Conservation (phyloP, 2,113 vertebrate species). For the Todiramphus saurophagus region DNA sequence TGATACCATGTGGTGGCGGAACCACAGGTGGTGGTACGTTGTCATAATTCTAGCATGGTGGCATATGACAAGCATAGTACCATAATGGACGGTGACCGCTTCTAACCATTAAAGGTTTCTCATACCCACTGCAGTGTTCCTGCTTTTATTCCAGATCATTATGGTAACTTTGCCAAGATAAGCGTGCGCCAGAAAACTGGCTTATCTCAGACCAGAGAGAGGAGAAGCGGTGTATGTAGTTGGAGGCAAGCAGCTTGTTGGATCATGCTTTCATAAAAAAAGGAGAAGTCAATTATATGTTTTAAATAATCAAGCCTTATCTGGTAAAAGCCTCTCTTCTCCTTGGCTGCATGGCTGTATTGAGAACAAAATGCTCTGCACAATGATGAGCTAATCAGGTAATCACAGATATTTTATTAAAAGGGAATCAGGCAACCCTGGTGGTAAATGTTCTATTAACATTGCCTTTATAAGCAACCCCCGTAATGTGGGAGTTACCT, state of each 20-base stretch:
- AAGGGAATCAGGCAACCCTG: constrained; percentile 1
- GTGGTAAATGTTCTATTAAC: constrained; percentile 22
- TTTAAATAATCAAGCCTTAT: constrained; percentile 31
- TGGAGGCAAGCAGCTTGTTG: not conserved
- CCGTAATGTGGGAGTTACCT: constrained; percentile 22
- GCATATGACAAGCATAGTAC: not conserved
- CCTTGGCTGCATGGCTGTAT: not conserved
- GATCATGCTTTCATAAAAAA: not conserved
- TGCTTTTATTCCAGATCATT: constrained; percentile 18
- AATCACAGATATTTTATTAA: constrained; percentile 38
- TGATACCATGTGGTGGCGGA: not conserved
- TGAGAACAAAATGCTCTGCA: constrained; percentile 10
- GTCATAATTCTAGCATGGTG: not conserved
- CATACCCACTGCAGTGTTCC: not conserved
- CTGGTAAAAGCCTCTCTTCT: constrained; percentile 5
- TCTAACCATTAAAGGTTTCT: not conserved
- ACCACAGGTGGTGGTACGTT: not conserved
- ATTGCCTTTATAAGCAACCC: constrained; percentile 12
- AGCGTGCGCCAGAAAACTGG: not conserved
- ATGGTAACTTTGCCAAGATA: not conserved
- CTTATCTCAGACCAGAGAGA: not conserved
- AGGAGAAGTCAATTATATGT: not conserved
- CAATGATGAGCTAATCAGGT: constrained; percentile 38
- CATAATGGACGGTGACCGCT: fast-evolving
- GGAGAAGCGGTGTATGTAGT: not conserved